A percentile compares a stretch with the other conserved stretches of the same genome.
These are phyloP conservation scores for Chroicocephalus ridibundus DNA, from an alignment of 2,113 vertebrate genomes.

Conservation along the genomic window DNA sequence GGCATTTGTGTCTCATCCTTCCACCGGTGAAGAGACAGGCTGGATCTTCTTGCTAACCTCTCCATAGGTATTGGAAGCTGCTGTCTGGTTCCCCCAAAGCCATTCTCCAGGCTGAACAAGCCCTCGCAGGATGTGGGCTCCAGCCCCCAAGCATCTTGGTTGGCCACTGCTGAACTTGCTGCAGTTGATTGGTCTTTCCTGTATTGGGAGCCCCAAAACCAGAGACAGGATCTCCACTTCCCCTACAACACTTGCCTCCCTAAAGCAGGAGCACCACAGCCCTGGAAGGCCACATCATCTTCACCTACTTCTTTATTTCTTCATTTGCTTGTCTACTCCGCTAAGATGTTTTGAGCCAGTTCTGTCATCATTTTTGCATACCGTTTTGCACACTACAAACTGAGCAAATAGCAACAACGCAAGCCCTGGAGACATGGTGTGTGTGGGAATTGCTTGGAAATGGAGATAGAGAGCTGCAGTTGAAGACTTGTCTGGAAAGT, in stretches of 20 bases:
- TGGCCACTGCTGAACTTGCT: background rate
- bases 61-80: background rate
- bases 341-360: background rate
- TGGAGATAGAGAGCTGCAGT: background rate
- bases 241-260: background rate
- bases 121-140: background rate
- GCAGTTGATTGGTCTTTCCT: background rate
- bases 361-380: background rate
- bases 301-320: background rate
- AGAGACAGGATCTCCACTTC: background rate
- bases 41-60: background rate
- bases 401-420: background rate
- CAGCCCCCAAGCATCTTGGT: rapidly evolving
- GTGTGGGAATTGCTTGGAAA: background rate
- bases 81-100: background rate
- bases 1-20: background rate
- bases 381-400: background rate
- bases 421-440: background rate
- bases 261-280: background rate
- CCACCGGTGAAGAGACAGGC: background rate
- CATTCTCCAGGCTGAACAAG: background rate
- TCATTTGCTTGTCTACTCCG: background rate
- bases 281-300: background rate
- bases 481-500: background rate
- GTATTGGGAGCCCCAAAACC: background rate